phyloP scores from a whole-genome alignment of 1,140 invertebrate species.

The Drosophila busckii region DNA sequence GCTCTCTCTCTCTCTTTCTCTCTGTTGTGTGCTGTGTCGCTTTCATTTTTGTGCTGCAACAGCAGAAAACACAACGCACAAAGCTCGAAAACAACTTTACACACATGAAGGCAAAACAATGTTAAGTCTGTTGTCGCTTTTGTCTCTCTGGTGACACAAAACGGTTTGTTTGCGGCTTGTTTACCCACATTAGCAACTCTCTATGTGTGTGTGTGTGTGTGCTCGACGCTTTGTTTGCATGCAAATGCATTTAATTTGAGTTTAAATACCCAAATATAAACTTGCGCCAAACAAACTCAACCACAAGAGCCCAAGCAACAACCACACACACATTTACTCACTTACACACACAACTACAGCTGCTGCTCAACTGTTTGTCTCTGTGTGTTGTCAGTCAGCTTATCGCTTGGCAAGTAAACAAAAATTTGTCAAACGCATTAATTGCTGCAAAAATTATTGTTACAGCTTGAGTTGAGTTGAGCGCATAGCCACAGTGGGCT shows the following conservation, averaged over 20 bases:
- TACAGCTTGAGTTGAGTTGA: background rate
- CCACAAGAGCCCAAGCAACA: conserved; percentile 25
- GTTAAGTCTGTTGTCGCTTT: conserved; percentile 43
- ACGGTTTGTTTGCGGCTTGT: conserved; percentile 60
- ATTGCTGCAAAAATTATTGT: conserved; percentile 66
- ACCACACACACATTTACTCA: conserved; percentile 4
- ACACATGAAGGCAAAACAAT: conserved; percentile 14
- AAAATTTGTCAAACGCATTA: conserved; percentile 61
- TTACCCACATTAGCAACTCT: conserved; percentile 16
- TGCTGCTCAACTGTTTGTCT: background rate
- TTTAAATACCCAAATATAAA: conserved; percentile 77
- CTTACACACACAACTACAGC: background rate
- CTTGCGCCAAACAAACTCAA: conserved; percentile 68
- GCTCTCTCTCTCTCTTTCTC: background rate
- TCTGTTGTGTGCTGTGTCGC: conserved; percentile 15
- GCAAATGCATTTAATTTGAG: conserved; percentile 75
- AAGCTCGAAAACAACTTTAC: conserved; percentile 3
- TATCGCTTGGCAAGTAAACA: conserved; percentile 61
- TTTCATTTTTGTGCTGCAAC: conserved; percentile 43
- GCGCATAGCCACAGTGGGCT: conserved; percentile 14
- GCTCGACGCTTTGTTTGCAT: conserved; percentile 60
- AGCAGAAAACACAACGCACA: conserved; percentile 9
- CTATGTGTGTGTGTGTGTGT: conserved; percentile 5
- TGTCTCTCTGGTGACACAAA: conserved; percentile 62
- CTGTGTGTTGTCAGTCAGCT: conserved; percentile 58